Conservation (phyloP, 2,888 invertebrate genomes). For the Caenorhabditis drosophilae region DNA sequence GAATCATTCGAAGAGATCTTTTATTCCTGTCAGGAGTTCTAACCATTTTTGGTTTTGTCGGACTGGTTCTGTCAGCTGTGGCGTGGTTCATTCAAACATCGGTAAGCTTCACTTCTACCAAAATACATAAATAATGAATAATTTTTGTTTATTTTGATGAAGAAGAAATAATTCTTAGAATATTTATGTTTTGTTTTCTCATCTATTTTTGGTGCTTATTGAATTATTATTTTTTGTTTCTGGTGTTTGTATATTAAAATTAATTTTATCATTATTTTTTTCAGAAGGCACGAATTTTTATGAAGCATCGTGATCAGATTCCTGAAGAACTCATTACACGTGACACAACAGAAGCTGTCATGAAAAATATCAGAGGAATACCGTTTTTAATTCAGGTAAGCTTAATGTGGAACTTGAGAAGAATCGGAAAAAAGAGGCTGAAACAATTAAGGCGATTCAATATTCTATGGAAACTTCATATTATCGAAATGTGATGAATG, state of each 20-base stretch:
- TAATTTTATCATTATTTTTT: too few relatives aligned
- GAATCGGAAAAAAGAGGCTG: not conserved
- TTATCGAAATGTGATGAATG: constrained; percentile 57
- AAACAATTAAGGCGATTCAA: constrained; percentile 58
- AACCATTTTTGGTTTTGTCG: constrained; percentile 43
- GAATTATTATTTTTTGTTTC: too few relatives aligned
- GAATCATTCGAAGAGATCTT: constrained; percentile 42
- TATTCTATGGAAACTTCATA: constrained; percentile 64
- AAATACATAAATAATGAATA: not conserved
- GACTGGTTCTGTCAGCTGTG: constrained; percentile 49
- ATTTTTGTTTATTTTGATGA: not conserved
- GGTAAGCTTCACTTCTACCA: constrained; percentile 36
- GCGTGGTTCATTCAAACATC: constrained; percentile 47
- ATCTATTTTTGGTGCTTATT: too few relatives aligned
- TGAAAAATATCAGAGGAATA: constrained; percentile 64
- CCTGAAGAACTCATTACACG: constrained; percentile 48
- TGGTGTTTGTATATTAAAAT: too few relatives aligned
- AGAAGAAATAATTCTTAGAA: too few relatives aligned
- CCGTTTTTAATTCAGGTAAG: constrained; percentile 64
- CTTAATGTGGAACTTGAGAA: too few relatives aligned
- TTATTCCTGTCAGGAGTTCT: constrained; percentile 42
- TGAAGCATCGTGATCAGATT: constrained; percentile 32
- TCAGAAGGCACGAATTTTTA: constrained; percentile 22
- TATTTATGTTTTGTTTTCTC: too few relatives aligned
- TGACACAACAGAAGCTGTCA: constrained; percentile 59